Conservation (phyloP, 2,113 vertebrate species). For the Sus scrofa region T2T-Sscrofa CM000829.6:68218001-68218500, state of each 20-base stretch:
- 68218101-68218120: background rate
- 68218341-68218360: background rate
- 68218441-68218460: background rate
- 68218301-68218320: background rate
- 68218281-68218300: slow-evolving; percentile 18
- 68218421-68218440: background rate
- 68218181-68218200: background rate
- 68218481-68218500: background rate
- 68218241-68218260: background rate
- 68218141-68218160: background rate
- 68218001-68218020: background rate
- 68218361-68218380: background rate
- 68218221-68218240: background rate
- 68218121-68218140: background rate
- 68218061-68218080: background rate
- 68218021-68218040: background rate
- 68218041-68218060: background rate
- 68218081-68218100: background rate
- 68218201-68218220: background rate
- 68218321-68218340: background rate
- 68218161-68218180: background rate
- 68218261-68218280: slow-evolving; percentile 20
- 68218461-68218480: background rate
- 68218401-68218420: background rate
- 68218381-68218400: background rate